Conservation (phyloP, 2,113 vertebrate species). For the Etia nguti region DNA sequence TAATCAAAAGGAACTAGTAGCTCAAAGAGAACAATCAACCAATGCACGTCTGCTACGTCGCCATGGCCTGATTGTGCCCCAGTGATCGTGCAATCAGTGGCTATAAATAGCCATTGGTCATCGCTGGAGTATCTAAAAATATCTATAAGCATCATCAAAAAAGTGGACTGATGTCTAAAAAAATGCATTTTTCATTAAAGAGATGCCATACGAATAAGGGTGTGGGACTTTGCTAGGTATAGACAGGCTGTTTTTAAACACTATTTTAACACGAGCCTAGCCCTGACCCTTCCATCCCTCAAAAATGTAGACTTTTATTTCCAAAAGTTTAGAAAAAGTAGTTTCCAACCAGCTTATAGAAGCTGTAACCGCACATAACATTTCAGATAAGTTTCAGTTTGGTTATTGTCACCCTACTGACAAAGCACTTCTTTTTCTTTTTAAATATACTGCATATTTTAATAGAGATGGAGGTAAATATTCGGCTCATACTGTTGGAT, state of each 20-base stretch:
- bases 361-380: background rate
- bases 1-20: constrained; percentile 37
- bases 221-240: background rate
- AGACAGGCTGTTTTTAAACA: background rate
- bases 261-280: background rate
- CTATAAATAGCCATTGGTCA: constrained; percentile 43
- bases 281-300: background rate
- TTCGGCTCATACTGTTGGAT: background rate
- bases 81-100: constrained; percentile 27
- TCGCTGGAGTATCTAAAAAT: constrained; percentile 32
- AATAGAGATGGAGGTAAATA: background rate
- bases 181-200: background rate
- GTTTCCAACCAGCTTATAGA: background rate
- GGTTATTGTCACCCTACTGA: background rate
- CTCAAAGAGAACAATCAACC: constrained; percentile 46
- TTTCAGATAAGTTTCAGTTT: background rate
- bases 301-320: background rate
- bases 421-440: background rate
- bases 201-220: background rate
- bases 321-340: background rate
- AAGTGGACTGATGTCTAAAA: background rate
- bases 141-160: background rate
- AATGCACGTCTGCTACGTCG: background rate
- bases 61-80: constrained; percentile 22
- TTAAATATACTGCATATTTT: background rate